Conservation (phyloP, 2,888 invertebrate genomes). For the Acleris literana region DNA sequence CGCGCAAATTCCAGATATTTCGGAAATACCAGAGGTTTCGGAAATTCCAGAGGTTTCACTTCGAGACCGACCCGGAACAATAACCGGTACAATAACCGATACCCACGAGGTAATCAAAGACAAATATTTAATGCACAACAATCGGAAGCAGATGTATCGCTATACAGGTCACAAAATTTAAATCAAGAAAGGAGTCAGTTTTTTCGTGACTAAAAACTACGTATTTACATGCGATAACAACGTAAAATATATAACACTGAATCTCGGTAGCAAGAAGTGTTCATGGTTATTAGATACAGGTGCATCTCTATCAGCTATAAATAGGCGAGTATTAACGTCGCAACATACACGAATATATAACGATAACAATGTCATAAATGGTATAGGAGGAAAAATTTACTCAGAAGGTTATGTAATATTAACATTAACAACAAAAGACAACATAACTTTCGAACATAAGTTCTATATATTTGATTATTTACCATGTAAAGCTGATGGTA, state of each 20-base stretch:
- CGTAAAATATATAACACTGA: conserved; percentile 1
- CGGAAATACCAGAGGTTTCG: no score
- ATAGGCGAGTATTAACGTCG: not conserved
- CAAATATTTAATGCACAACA: not conserved
- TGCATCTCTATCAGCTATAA: conserved; percentile 3
- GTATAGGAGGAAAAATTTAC: not conserved
- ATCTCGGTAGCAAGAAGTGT: not conserved
- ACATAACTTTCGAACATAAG: not conserved
- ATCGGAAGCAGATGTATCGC: no score
- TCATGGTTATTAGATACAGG: conserved; percentile 1
- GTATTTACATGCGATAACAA: conserved; percentile 3
- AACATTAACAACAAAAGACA: not conserved
- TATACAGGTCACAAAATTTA: not conserved
- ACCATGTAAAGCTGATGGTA: conserved; percentile 18
- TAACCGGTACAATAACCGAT: not conserved
- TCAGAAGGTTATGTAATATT: not conserved
- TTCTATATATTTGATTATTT: conserved; percentile 22
- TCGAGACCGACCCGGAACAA: not conserved
- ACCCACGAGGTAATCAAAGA: not conserved
- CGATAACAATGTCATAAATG: not conserved
- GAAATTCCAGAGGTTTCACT: not conserved
- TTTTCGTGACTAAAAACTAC: conserved; percentile 20
- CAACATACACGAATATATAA: not conserved
- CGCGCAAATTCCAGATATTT: no score
- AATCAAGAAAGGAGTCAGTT: not conserved